Evolutionary conservation across 2,888 invertebrate genomes (phyloP).

Genomic region (Cybosia mesomella): DNA sequence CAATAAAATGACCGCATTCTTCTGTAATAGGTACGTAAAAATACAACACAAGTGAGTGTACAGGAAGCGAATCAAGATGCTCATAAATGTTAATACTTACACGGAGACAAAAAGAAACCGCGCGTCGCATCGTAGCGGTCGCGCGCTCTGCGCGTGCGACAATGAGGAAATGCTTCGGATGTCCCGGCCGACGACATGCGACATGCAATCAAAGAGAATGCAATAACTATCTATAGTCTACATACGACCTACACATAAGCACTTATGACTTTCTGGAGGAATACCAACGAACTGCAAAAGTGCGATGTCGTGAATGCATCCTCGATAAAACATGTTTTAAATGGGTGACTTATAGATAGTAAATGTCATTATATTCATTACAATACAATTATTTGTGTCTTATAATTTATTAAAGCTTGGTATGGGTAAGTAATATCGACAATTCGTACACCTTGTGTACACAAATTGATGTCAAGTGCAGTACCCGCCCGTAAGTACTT

Average conservation of each 20-base stretch:
- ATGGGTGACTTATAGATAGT: too few species aligned
- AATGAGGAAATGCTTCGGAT: slow-evolving; percentile 74
- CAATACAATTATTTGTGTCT: too few species aligned
- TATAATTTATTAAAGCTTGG: too few species aligned
- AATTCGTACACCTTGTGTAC: too few species aligned
- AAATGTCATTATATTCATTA: background rate
- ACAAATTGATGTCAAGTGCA: too few species aligned
- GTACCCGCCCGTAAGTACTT: too few species aligned
- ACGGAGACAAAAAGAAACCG: slow-evolving; percentile 62
- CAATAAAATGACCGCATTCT: background rate
- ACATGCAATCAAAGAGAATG: slow-evolving; percentile 24
- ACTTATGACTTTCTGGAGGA: slow-evolving; percentile 11
- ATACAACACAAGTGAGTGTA: slow-evolving; percentile 32
- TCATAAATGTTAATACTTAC: slow-evolving; percentile 59
- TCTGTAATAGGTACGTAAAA: slow-evolving; percentile 24
- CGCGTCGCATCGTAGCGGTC: slow-evolving; percentile 18
- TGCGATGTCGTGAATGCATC: background rate
- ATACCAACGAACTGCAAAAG: slow-evolving; percentile 2
- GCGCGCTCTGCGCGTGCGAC: slow-evolving; percentile 60
- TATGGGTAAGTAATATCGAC: too few species aligned
- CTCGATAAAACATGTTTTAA: too few species aligned
- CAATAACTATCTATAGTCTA: slow-evolving; percentile 17
- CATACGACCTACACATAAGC: slow-evolving; percentile 9
- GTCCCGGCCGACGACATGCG: slow-evolving; percentile 57
- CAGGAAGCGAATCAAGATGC: slow-evolving; percentile 51